Conservation (phyloP, 2,888 invertebrate species). For the Disparrhopalites patrizii region DNA sequence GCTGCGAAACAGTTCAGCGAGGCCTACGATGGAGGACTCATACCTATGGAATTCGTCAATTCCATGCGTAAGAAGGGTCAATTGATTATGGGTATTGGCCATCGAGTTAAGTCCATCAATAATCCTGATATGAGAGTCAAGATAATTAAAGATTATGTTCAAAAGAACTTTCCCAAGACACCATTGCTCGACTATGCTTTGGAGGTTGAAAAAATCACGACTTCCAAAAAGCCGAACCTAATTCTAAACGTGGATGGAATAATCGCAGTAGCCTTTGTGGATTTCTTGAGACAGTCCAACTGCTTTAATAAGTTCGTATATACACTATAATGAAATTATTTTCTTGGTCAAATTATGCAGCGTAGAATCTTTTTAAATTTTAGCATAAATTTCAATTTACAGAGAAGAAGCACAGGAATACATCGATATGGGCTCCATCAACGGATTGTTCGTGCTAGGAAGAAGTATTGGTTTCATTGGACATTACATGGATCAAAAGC, state of each 20-base stretch:
- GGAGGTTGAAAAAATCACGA: slow-evolving; percentile 98
- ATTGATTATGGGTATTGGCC: slow-evolving; percentile 99
- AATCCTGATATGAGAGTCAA: slow-evolving; percentile 98
- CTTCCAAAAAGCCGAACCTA: slow-evolving; percentile 98
- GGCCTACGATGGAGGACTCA: slow-evolving; percentile 87
- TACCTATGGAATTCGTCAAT: slow-evolving; percentile 96
- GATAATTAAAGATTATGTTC: slow-evolving; percentile 91
- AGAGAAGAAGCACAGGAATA: slow-evolving; percentile 97
- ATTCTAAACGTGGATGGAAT: slow-evolving; percentile 99
- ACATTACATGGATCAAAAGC: slow-evolving; percentile 97
- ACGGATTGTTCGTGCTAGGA: slow-evolving; percentile 96
- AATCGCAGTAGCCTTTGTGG: slow-evolving; percentile 96
- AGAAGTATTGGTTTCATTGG: slow-evolving; percentile 97
- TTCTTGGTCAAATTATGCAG: neutral
- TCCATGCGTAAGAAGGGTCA: slow-evolving; percentile 94
- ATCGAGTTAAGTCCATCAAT: slow-evolving; percentile 81
- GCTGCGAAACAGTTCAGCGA: slow-evolving; percentile 96
- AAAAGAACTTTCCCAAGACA: slow-evolving; percentile 87
- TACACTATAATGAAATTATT: neutral
- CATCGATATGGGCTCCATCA: slow-evolving; percentile 94
- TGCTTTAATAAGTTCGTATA: slow-evolving; percentile 78
- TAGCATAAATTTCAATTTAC: slow-evolving; percentile 41
- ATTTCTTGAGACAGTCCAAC: slow-evolving; percentile 88
- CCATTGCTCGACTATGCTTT: slow-evolving; percentile 93
- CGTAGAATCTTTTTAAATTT: neutral